Percentiles rank a stretch among this genome's conserved stretches.
Evolutionary conservation across 53 echinoderm and acorn worm species (phyloP).

Genomic region (Paracentrotus lividus): DNA sequence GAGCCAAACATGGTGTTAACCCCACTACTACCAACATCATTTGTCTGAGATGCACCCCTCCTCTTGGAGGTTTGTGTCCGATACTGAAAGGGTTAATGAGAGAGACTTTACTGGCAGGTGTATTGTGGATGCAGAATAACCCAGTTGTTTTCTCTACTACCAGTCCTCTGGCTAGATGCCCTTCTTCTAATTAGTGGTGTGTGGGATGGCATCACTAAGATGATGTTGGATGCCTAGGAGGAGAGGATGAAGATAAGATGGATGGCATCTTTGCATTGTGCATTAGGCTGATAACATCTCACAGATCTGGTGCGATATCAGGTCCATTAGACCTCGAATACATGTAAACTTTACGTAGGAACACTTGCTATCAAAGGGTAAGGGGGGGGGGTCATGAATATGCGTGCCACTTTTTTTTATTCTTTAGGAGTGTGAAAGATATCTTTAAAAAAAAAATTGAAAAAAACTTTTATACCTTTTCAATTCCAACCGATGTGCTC

Average conservation of each 20-base stretch:
- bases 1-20: background rate
- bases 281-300: constrained; percentile 18
- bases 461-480: too few relatives aligned
- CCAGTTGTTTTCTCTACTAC: background rate
- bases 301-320: background rate
- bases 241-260: constrained; percentile 25
- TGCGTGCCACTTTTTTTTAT: too few relatives aligned
- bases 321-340: background rate
- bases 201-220: background rate
- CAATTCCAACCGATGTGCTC: too few relatives aligned
- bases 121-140: constrained; percentile 34
- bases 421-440: too few relatives aligned
- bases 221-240: background rate
- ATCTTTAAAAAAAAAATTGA: too few relatives aligned
- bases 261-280: constrained; percentile 22
- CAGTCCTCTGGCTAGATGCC: constrained; percentile 11
- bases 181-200: background rate
- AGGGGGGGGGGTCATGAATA: background rate
- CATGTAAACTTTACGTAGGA: background rate
- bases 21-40: background rate
- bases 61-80: background rate
- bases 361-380: background rate
- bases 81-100: background rate
- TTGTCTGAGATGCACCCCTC: background rate
- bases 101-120: constrained; percentile 5